These are phyloP conservation scores for Celastrina argiolus DNA, from an alignment of 2,888 invertebrate species.

Conservation along the genomic window DNA sequence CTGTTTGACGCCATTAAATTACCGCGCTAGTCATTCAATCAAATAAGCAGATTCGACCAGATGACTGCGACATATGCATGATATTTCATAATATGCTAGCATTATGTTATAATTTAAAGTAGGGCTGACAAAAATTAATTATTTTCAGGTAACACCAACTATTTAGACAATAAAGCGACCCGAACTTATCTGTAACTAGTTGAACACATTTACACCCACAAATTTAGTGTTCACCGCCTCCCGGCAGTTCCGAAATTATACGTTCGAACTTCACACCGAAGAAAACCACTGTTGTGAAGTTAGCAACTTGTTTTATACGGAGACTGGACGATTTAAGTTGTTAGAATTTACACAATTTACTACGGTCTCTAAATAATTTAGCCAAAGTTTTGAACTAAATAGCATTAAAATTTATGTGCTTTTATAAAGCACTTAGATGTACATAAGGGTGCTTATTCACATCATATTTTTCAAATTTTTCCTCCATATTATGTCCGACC, in stretches of 20 bases:
- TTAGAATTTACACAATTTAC: neutral
- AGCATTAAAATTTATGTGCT: neutral
- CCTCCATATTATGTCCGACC: too few species aligned
- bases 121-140: too few species aligned
- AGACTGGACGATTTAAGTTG: neutral
- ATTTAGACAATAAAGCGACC: slow-evolving; percentile 1
- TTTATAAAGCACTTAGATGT: too few species aligned
- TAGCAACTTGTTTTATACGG: slow-evolving; percentile 16
- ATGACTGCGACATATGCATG: too few species aligned
- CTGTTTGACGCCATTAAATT: too few species aligned
- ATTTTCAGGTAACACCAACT: neutral
- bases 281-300: slow-evolving; percentile 16
- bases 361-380: neutral
- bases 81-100: too few species aligned
- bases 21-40: too few species aligned
- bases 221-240: slow-evolving; percentile 5
- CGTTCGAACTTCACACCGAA: slow-evolving; percentile 6
- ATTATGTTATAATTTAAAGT: too few species aligned
- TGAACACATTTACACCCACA: neutral
- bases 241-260: slow-evolving; percentile 11
- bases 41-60: too few species aligned
- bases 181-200: slow-evolving; percentile 7
- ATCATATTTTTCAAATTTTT: too few species aligned
- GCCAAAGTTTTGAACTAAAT: neutral
- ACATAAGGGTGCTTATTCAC: too few species aligned